Evolutionary conservation across 2,113 vertebrate genomes (phyloP).

Genomic region (Osmerus eperlanus): DNA sequence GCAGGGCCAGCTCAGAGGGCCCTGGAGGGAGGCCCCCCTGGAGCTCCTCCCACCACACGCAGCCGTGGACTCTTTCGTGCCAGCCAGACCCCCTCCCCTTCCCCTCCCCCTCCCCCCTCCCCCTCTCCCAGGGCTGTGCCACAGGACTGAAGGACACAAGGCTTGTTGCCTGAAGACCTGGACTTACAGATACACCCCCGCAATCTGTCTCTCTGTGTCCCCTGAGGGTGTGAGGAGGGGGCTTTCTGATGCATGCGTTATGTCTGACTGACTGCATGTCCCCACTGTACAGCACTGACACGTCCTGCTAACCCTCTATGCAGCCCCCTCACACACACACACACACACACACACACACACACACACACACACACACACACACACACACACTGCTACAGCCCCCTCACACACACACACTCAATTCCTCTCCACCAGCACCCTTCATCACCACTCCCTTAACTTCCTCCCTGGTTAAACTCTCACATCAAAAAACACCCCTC

Average conservation of each 20-base stretch:
- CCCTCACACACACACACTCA: background rate
- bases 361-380: constrained; percentile 1
- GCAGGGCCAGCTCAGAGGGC: constrained; percentile 15
- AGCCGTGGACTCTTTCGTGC: background rate
- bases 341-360: background rate
- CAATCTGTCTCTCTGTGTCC: background rate
- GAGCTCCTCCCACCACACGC: background rate
- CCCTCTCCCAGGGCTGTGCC: background rate
- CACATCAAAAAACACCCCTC: background rate
- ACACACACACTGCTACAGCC: no score
- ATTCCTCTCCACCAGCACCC: background rate
- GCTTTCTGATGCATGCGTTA: constrained; percentile 34
- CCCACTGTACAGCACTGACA: constrained; percentile 42
- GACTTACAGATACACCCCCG: background rate
- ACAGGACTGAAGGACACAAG: background rate
- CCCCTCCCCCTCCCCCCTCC: background rate
- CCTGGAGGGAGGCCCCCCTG: background rate
- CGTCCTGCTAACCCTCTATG: background rate
- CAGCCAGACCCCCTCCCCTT: constrained; percentile 2
- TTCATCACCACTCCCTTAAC: background rate
- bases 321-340: constrained; percentile 1
- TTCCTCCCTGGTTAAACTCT: background rate
- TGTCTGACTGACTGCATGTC: constrained; percentile 34
- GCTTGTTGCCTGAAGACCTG: constrained; percentile 5
- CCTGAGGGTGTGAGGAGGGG: background rate